These are phyloP conservation scores for Otus sunia DNA, from an alignment of 2,113 vertebrate genomes.

Conservation along the genomic window DNA sequence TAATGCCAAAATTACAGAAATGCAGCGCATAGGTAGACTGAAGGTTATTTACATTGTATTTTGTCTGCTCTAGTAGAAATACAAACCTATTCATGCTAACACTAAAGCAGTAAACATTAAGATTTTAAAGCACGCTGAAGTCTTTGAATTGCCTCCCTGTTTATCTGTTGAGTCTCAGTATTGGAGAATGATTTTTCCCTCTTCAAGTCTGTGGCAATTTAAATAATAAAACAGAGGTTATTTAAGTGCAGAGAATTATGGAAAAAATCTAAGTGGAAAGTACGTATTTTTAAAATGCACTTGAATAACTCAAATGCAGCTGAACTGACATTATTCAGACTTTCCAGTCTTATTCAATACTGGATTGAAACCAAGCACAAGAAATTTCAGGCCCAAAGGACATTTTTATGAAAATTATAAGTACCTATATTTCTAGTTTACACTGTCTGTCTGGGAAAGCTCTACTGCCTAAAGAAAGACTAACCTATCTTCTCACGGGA, in stretches of 20 bases:
- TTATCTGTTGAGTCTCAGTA: not conserved
- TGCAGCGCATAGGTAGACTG: not conserved
- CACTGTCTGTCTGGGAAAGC: constrained; percentile 8
- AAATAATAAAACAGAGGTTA: constrained; percentile 48
- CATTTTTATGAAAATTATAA: constrained; percentile 14
- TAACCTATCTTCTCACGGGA: not conserved
- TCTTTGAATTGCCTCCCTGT: not conserved
- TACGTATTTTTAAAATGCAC: constrained; percentile 17
- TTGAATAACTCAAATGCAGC: constrained; percentile 41
- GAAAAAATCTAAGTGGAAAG: constrained; percentile 39
- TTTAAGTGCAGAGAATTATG: constrained; percentile 46
- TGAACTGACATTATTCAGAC: constrained; percentile 54
- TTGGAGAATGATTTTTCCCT: not conserved
- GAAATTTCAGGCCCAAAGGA: constrained; percentile 35
- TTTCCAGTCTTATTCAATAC: constrained; percentile 58
- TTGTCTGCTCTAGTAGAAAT: not conserved
- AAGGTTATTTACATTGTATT: not conserved
- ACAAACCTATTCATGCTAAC: not conserved
- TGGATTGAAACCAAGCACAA: constrained; percentile 60
- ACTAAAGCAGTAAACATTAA: not conserved
- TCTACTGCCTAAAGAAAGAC: not conserved
- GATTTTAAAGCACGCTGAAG: not conserved
- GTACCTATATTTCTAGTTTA: constrained; percentile 21
- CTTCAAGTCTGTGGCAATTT: not conserved
- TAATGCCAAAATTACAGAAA: not conserved